These are phyloP conservation scores for Gasteruption jaculator DNA, from an alignment of 2,888 invertebrate species.

Conservation along the genomic window DNA sequence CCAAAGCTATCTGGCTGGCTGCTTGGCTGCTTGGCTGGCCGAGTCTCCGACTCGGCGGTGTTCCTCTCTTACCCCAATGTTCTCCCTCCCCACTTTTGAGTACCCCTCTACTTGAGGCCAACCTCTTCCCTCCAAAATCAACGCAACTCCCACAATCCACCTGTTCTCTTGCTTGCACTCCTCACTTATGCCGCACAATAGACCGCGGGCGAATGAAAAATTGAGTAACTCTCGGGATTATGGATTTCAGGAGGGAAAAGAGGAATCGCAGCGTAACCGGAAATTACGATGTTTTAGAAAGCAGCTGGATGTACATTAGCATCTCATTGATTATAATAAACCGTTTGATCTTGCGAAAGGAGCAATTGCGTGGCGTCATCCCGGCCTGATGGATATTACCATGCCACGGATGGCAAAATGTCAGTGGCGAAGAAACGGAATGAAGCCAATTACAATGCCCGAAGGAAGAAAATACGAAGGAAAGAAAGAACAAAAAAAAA, in stretches of 20 bases:
- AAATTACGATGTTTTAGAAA: too few species aligned
- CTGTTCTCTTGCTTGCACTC: slow-evolving; percentile 33
- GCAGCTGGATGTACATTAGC: too few species aligned
- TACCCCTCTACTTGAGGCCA: slow-evolving; percentile 10
- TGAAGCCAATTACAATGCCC: too few species aligned
- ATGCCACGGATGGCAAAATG: too few species aligned
- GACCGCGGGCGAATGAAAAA: slow-evolving; percentile 25
- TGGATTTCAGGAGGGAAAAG: too few species aligned
- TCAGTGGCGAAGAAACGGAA: too few species aligned
- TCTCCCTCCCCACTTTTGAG: slow-evolving; percentile 9
- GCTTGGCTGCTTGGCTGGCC: not conserved
- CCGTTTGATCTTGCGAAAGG: too few species aligned
- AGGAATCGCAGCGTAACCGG: too few species aligned
- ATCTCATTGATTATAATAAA: too few species aligned
- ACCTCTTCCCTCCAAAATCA: slow-evolving; percentile 11
- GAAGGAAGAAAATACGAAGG: not conserved
- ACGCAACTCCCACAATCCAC: slow-evolving; percentile 39
- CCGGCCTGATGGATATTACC: too few species aligned
- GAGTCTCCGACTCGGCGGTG: slow-evolving; percentile 7
- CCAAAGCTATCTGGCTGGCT: not conserved
- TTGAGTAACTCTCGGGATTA: too few species aligned
- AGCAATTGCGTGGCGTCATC: too few species aligned
- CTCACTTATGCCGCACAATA: slow-evolving; percentile 29
- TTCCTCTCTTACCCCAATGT: slow-evolving; percentile 26
- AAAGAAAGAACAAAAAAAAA: slow-evolving; percentile 5